Evolutionary conservation across 2,113 vertebrate genomes (phyloP), one percentile per base, ranked within the genome.

Genomic region (Apteryx owenii): DNA sequence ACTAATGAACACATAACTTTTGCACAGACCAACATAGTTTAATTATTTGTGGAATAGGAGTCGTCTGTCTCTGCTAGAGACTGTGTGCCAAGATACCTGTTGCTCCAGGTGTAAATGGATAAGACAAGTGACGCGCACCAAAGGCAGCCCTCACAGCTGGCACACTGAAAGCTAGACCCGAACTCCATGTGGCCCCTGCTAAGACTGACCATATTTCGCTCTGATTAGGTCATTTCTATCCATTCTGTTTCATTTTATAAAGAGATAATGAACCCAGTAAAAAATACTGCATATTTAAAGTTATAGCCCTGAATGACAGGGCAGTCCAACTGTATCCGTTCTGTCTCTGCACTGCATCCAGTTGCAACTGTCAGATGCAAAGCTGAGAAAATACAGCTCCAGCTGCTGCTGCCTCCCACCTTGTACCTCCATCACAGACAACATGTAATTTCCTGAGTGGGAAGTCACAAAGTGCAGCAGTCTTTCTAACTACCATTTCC

Each of bases 371-470:
- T 96, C 97, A 96, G 86, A 90, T 76, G 77, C 73, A 26, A 89
- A 93, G 95, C 96, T 93, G 95, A 88, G 88, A 96, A 97, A 95
- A 92, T 73, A 85, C 80, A 89, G 81, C 91, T 85, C 86, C 95
- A 95, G 88, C 95, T 96, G 94, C 86, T 87, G 26, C 95, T 13
- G 70, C 95, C 94, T 97, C 95, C 96, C 84, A 85, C 94, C 83
- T 87, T 56, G 10, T 87, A 80, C 92, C 62, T 92, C 78, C 81
- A 58, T 81, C 92, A 69, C 88, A 85, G 96, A 95, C 97, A 97
- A 87, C 94, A 62, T 97, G 70, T 93, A 92, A 96, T 97, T 97
- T 97, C 77, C 96, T 87, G 84, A 87, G 93, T 56, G 89, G n/a
- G 81, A 92, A 93, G 94, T 60, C 86, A 81, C 79, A 46, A 71